A percentile compares a stretch with the other conserved stretches of the same genome.
Evolutionary conservation across 2,888 invertebrate species (phyloP).

Genomic region (Brachylomia viminalis): DNA sequence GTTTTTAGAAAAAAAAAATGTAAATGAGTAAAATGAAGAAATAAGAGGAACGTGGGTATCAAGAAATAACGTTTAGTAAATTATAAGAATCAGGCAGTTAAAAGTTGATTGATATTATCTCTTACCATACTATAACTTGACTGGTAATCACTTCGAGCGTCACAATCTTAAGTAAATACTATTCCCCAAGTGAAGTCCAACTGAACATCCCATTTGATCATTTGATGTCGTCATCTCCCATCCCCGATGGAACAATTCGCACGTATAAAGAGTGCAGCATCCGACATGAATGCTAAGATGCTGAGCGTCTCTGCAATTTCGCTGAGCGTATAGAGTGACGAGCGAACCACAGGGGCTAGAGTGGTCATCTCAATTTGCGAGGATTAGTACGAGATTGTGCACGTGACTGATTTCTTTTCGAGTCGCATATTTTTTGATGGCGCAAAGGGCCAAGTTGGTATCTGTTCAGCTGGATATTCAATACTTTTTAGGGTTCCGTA

Average conservation of each 20-base stretch:
- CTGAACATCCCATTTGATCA: constrained; percentile 13
- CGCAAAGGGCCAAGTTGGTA: too few relatives aligned
- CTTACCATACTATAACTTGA: background rate
- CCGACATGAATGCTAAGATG: constrained; percentile 39
- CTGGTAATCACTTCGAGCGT: background rate
- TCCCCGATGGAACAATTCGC: constrained; percentile 11
- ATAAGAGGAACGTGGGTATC: background rate
- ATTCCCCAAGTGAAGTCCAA: background rate
- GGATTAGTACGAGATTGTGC: constrained; percentile 6
- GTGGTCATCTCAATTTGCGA: constrained; percentile 22
- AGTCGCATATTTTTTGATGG: background rate
- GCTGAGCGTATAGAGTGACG: constrained; percentile 14
- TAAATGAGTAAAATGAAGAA: too few relatives aligned
- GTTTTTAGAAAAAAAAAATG: background rate
- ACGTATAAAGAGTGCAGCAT: constrained; percentile 30
- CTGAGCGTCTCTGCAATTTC: constrained; percentile 37
- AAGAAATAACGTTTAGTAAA: background rate
- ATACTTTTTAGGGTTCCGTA: background rate
- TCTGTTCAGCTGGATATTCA: background rate
- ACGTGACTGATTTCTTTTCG: constrained; percentile 15
- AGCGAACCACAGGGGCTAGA: background rate
- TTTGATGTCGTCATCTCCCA: background rate
- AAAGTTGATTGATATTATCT: background rate
- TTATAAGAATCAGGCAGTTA: background rate
- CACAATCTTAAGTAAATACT: background rate